Conservation (phyloP, 2,113 vertebrate genomes). For the Thamnophis sirtalis region DNA sequence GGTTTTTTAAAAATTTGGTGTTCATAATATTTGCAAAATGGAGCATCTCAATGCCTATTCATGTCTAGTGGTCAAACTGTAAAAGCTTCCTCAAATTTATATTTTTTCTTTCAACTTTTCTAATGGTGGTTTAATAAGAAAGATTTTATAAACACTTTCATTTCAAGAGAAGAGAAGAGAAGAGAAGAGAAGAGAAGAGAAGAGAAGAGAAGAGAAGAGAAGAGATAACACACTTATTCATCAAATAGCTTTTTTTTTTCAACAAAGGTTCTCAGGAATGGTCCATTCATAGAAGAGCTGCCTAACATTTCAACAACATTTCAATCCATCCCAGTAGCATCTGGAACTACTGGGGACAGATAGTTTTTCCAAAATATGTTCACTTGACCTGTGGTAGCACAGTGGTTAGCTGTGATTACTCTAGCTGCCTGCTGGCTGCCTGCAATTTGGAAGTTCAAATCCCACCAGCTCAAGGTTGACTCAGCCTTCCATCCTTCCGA, state of each 20-base stretch:
- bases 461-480: too few species aligned
- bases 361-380: neutral
- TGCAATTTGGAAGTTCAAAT: too few species aligned
- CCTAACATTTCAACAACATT: neutral
- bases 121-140: neutral
- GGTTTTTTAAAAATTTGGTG: slow-evolving; percentile 27
- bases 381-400: neutral
- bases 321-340: neutral
- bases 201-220: neutral
- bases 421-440: too few species aligned
- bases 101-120: neutral
- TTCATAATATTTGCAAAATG: slow-evolving; percentile 24
- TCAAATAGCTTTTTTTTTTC: slow-evolving; percentile 3
- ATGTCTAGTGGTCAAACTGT: slow-evolving; percentile 34
- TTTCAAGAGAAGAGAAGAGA: neutral
- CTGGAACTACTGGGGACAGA: neutral
- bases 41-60: slow-evolving; percentile 37
- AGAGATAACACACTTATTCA: neutral
- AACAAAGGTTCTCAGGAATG: neutral
- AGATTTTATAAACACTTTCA: neutral
- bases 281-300: neutral
- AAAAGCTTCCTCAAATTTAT: neutral
- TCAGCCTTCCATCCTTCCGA: too few species aligned
- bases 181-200: neutral
- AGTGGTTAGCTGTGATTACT: too few species aligned